Base-by-base conservation (phyloP, 2,113 vertebrate species). In the Rhinolophus sinicus region DNA sequence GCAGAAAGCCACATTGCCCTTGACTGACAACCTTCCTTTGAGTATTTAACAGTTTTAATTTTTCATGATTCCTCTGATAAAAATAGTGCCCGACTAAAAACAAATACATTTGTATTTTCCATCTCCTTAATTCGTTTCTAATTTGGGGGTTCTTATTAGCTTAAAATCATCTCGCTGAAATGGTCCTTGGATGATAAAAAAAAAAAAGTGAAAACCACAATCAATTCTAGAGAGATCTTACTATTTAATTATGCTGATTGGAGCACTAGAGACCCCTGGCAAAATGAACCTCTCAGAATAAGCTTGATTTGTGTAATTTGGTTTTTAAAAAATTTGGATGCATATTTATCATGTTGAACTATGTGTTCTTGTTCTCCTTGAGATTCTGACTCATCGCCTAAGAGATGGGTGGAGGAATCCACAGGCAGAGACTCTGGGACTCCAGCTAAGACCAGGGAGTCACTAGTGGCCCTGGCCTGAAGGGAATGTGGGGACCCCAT, bases 171-270 rank as follows among this genome's bases (percentile, higher is more conserved):
- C 95, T 95, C 4, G 6, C 75, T 77, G 87, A 97, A 93, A 98
- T 97, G 97, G 97, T 96, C 96, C 96, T 97, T 60, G 80, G 86
- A 92, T 96, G 95, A 95, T 86, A 85, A 96, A 94, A 62, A 85
- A 96, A 93, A 62, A 40, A 97, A 95, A 94, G 52, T 88, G 91
- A 90, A 96, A 97, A 89, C 83, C 95, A 97, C 97, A 98, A 98
- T 98, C 98, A 98, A 24, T 97, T 91, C 94, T 64, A 60, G 96
- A 96, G 93, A 82, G 87, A 97, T 84, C 56, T 92, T 95, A 54
- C 95, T 97, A 82, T 98, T 98, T 98, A 98, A 98, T 98, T 98
- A 98, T 98, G 98, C 97, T 98, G 98, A 98, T 98, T 98, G 97
- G 97, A n/a, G 87, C 90, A 78, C 95, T 92, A 75, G 83, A 97